Conservation (phyloP, 1,140 invertebrate genomes). For the Sarcophaga bullata region DNA sequence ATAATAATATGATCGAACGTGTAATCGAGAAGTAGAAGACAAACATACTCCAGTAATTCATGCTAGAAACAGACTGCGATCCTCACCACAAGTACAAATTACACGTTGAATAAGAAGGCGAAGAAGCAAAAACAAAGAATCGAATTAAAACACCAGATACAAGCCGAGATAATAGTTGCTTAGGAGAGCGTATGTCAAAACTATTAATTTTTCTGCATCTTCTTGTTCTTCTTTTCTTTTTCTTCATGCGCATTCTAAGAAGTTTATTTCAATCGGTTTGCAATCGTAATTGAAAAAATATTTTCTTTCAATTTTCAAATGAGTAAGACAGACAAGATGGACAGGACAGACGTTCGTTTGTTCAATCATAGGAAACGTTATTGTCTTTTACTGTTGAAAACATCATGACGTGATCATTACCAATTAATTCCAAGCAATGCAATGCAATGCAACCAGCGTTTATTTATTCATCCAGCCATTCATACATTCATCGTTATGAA, state of each 20-base stretch:
- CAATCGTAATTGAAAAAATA: no score
- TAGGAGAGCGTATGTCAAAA: not conserved
- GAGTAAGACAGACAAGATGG: not conserved
- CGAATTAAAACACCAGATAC: no score
- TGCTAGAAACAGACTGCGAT: no score
- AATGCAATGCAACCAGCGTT: no score
- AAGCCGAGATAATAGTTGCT: not conserved
- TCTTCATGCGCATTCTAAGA: not conserved
- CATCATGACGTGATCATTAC: slow-evolving; percentile 29
- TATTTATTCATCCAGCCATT: no score
- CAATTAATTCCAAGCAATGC: slow-evolving; percentile 40
- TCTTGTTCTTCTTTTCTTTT: no score
- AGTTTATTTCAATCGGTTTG: not conserved
- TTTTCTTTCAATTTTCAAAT: no score
- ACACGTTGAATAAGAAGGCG: no score
- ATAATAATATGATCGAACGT: no score
- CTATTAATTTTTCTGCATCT: slow-evolving; percentile 13
- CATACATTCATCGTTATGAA: no score
- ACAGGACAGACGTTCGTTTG: not conserved
- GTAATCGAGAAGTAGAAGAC: slow-evolving; percentile 11
- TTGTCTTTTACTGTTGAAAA: not conserved
- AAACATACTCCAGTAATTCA: slow-evolving; percentile 9
- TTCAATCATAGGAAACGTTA: slow-evolving; percentile 9
- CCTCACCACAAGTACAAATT: not conserved
- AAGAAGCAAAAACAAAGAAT: no score